Evolutionary conservation across 2,797 vertebrate species (phyloP).

Genomic region (Buceros bicornis): DNA sequence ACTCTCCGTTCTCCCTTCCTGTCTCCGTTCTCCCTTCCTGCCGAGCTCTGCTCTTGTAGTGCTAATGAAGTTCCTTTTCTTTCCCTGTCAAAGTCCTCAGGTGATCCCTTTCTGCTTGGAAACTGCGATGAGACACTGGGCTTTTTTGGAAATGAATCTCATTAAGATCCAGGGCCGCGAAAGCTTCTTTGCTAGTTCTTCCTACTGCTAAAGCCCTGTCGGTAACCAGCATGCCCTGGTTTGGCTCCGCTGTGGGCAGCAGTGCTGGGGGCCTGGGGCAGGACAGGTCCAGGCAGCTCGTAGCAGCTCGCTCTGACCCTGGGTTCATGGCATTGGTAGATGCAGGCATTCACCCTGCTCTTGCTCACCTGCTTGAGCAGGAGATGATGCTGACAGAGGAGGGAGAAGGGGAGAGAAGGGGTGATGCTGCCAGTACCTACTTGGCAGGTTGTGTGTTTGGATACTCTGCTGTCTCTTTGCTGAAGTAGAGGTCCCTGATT

Average conservation of each 20-base stretch:
- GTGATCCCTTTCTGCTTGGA: slow-evolving; percentile 36
- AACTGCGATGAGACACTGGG: not conserved
- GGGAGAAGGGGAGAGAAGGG: not conserved
- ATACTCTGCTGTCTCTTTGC: fast-evolving
- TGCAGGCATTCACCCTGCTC: not conserved
- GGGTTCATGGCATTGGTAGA: not conserved
- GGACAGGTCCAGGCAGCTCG: not conserved
- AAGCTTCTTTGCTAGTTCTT: not conserved
- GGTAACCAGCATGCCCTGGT: not conserved
- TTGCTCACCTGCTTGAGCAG: not conserved
- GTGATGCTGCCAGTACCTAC: not conserved
- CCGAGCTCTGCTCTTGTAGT: slow-evolving; percentile 1
- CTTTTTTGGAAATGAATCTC: slow-evolving; percentile 1
- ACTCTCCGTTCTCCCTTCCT: not conserved
- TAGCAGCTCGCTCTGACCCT: not conserved
- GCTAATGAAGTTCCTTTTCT: slow-evolving; percentile 54
- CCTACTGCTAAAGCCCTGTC: not conserved
- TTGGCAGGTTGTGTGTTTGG: not conserved
- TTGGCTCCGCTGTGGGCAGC: not conserved
- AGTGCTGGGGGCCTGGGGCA: not conserved
- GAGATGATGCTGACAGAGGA: not conserved
- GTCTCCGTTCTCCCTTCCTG: not conserved
- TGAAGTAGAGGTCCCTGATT: not conserved
- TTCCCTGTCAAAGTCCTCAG: slow-evolving; percentile 44
- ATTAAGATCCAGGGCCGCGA: not conserved